phyloP scores from a whole-genome alignment of 1,140 invertebrate genomes.

The Ooceraea biroi region DNA sequence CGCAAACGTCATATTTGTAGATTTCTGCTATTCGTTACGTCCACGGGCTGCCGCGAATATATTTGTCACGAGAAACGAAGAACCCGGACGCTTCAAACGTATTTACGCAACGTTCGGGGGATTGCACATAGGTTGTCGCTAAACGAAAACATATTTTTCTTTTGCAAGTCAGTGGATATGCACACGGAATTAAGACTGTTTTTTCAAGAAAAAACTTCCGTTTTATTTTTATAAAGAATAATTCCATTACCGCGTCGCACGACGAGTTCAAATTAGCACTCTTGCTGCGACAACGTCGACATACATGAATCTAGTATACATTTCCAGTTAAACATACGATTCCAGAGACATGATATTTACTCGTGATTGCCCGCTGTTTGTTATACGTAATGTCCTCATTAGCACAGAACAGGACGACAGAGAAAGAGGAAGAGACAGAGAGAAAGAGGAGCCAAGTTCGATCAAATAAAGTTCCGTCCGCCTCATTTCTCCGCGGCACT shows the following conservation, averaged over 20 bases:
- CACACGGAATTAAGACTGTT: no score
- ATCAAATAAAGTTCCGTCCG: constrained; percentile 45
- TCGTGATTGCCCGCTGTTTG: constrained; percentile 1
- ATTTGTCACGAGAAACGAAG: constrained; percentile 31
- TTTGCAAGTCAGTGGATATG: constrained; percentile 1
- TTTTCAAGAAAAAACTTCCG: no score
- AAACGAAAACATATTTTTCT: background rate
- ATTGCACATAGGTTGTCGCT: background rate
- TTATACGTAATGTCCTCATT: constrained; percentile 3
- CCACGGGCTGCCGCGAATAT: constrained; percentile 18
- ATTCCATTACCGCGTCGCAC: no score
- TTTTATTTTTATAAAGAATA: no score
- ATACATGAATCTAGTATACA: background rate
- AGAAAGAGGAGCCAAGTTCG: constrained; percentile 2
- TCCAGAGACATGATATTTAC: background rate
- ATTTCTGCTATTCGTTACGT: constrained; percentile 44
- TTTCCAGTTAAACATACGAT: constrained; percentile 1
- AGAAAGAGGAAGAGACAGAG: no score
- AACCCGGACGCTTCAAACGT: constrained; percentile 1
- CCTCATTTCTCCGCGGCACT: background rate
- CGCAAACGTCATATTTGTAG: constrained; percentile 40
- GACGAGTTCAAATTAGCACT: no score
- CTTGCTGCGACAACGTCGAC: no score
- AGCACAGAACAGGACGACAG: background rate
- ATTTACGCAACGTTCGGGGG: constrained; percentile 23